A percentile compares a stretch with the other conserved stretches of the same genome.
phyloP scores from a whole-genome alignment of 2,888 invertebrate genomes.

The Miltochrista miniata region DNA sequence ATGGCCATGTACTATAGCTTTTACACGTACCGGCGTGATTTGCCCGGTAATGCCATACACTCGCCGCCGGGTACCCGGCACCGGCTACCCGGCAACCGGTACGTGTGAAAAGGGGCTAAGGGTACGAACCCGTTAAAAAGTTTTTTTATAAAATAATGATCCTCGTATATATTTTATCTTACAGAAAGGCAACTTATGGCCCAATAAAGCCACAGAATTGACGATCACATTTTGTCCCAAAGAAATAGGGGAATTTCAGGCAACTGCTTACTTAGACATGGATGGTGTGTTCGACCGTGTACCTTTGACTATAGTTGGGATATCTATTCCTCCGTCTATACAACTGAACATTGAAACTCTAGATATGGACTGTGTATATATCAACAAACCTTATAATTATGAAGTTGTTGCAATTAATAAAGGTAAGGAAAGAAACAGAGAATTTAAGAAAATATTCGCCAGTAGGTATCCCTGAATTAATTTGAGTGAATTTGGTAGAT shows the following conservation, averaged over 20 bases:
- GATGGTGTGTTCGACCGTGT: constrained; percentile 80
- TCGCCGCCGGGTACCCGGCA: too few species aligned
- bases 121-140: too few species aligned
- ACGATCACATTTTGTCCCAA: constrained; percentile 82
- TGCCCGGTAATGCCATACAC: too few species aligned
- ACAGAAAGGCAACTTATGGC: constrained; percentile 85
- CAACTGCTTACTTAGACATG: constrained; percentile 83
- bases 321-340: constrained; percentile 83
- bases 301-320: constrained; percentile 77
- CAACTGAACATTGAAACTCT: constrained; percentile 81
- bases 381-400: constrained; percentile 83
- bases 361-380: constrained; percentile 82
- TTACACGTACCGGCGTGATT: too few species aligned
- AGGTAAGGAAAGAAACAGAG: constrained; percentile 63
- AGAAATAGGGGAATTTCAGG: constrained; percentile 73
- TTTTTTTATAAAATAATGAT: too few species aligned
- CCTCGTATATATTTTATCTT: too few species aligned
- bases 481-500: too few species aligned
- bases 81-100: too few species aligned
- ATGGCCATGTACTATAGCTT: too few species aligned
- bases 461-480: too few species aligned
- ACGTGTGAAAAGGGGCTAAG: too few species aligned
- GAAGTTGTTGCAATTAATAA: constrained; percentile 84
- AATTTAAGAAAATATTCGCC: too few species aligned
- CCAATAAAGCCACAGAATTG: constrained; percentile 78